Base-by-base conservation (phyloP, 1,140 invertebrate genomes). In the Bilobella aurantiaca region DNA sequence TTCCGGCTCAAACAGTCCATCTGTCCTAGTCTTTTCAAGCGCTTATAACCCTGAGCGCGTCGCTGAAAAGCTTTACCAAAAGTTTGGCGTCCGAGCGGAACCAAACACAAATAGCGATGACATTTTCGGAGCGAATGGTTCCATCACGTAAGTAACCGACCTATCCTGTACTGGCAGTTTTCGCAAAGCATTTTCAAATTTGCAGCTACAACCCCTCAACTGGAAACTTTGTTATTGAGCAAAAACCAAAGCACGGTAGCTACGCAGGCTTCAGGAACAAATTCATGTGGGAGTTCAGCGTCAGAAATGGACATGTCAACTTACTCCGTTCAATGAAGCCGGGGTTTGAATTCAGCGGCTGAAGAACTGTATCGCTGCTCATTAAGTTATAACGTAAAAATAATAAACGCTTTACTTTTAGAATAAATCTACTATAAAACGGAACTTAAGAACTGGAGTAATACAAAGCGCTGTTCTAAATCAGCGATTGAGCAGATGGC, bases 281-380 rank as follows among this genome's bases (percentile, higher is more conserved):
- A 23, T 18, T 5, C 14, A 53, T 23, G 21, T 53, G 49, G 49
- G 49, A 53, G 25, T 53, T 53, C 49, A 53, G 23, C 23, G 49
- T 53, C 3, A 53, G 21, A 12, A 5, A 53, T 23, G 49, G 49
- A 23, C 14, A 53, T 5, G 49, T 53, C 5, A 53, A 8, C 5
- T 23, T 53, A 16, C 49, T 53, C 3, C 12, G 23, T 5, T 53
- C 49, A 5, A 8, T 14, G 49, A 53, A 53, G 21, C 49, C 49
- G 25, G 49, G 49, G 23, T 53, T 53, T 53, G 49, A 53, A 23
- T 53, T 53, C 21, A 53, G 49, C 25, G 49, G 49, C 25, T 53
- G 21, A 53, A 14, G 5, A 14, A 53, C 8, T 42, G 18, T 42
- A 42, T n/a, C n/a, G n/a, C n/a, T n/a, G n/a, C n/a, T n/a, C n/a